Percentiles rank a stretch among this genome's conserved stretches.
Conservation (phyloP, 1,140 invertebrate genomes). For the Drosophila repletoides region DNA sequence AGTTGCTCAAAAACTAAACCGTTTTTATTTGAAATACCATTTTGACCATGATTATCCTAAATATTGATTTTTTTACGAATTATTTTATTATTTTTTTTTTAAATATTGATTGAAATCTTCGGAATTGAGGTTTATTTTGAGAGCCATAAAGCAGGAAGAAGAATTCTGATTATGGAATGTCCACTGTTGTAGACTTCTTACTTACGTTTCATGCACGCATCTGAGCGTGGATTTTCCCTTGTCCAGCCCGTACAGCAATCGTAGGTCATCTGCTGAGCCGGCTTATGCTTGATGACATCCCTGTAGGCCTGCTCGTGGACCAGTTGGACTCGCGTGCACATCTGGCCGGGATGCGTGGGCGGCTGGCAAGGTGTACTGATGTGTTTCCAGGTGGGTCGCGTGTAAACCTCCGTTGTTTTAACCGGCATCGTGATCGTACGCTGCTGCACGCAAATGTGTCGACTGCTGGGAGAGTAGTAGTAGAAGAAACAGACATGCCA, state of each 20-base stretch:
- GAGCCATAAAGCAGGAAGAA: too few species aligned
- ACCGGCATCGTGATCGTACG: constrained; percentile 83
- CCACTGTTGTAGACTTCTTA: too few species aligned
- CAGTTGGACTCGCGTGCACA: constrained; percentile 83
- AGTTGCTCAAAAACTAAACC: too few species aligned
- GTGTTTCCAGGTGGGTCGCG: constrained; percentile 83
- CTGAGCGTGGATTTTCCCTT: constrained; percentile 83
- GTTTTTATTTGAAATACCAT: too few species aligned
- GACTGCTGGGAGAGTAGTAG: constrained; percentile 66
- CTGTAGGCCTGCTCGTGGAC: constrained; percentile 83
- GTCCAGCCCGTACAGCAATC: constrained; percentile 87
- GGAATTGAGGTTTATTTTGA: not conserved
- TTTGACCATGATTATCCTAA: too few species aligned
- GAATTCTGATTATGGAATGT: too few species aligned
- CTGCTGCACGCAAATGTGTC: constrained; percentile 83
- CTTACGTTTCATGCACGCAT: constrained; percentile 87
- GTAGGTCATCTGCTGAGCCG: constrained; percentile 82
- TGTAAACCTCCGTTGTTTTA: constrained; percentile 83
- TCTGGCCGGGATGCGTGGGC: constrained; percentile 83
- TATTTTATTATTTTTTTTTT: too few species aligned
- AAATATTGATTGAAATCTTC: not conserved
- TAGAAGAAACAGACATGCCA: constrained; percentile 15
- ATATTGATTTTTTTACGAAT: too few species aligned
- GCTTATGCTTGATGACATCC: constrained; percentile 83
- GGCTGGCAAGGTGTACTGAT: constrained; percentile 83